Evolutionary conservation across 2,113 vertebrate species (phyloP).

Genomic region (Campylomormyrus tamandua): DNA sequence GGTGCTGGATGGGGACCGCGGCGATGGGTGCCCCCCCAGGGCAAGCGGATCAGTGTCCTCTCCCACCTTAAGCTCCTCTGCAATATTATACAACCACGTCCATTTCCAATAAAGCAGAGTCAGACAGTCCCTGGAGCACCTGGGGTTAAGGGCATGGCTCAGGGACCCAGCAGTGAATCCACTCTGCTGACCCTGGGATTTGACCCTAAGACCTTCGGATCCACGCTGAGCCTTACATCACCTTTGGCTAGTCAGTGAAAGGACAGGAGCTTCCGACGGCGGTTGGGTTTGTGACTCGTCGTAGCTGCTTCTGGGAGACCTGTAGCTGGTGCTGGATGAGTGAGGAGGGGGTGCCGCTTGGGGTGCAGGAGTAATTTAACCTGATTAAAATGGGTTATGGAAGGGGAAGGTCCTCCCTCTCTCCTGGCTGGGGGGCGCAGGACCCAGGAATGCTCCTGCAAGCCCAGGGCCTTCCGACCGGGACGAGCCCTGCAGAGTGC

Average conservation of each 20-base stretch:
- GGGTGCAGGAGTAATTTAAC: too few relatives aligned
- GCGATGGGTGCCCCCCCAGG: neutral
- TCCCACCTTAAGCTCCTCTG: neutral
- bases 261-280: neutral
- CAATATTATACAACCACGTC: too few relatives aligned
- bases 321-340: neutral
- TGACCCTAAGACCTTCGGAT: neutral
- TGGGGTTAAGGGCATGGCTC: neutral
- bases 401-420: neutral
- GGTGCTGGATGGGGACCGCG: neutral
- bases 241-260: neutral
- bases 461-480: neutral
- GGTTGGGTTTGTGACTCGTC: too few relatives aligned
- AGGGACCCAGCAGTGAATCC: neutral
- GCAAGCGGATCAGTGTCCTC: neutral
- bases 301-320: neutral
- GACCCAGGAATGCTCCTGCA: neutral
- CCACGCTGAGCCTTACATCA: neutral
- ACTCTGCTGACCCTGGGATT: neutral
- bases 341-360: neutral
- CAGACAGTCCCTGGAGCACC: neutral
- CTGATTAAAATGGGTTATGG: slow-evolving; percentile 3
- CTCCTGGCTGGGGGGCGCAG: neutral
- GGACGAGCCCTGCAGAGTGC: neutral
- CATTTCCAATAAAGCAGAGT: neutral